These are phyloP conservation scores for Erebia aethiops DNA, from an alignment of 2,888 invertebrate species.

Conservation along the genomic window DNA sequence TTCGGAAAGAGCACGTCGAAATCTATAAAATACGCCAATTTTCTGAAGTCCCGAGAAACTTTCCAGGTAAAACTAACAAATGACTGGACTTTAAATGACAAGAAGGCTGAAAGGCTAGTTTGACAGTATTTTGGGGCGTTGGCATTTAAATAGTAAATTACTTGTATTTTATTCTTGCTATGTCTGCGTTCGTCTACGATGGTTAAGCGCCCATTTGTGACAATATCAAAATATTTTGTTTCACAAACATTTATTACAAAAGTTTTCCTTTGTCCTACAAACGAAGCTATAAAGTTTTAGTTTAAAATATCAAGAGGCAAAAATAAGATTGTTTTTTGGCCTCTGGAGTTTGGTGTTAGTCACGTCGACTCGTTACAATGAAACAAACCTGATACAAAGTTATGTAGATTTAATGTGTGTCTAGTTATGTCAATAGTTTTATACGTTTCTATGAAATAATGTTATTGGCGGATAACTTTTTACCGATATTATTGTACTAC, in stretches of 20 bases:
- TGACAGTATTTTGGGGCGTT: too few relatives aligned
- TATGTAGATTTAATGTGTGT: constrained; percentile 42
- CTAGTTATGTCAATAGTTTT: constrained; percentile 55
- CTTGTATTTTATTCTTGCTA: too few relatives aligned
- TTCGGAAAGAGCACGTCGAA: too few relatives aligned
- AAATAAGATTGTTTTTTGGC: constrained; percentile 20
- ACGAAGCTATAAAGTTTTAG: neutral
- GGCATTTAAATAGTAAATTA: too few relatives aligned
- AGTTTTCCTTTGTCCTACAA: neutral
- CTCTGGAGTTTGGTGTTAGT: constrained; percentile 23
- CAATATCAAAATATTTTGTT: neutral
- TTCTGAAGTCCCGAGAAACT: too few relatives aligned
- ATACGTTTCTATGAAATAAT: constrained; percentile 73
- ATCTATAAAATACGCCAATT: too few relatives aligned
- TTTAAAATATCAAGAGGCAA: constrained; percentile 10
- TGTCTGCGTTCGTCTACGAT: too few relatives aligned
- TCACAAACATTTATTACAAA: neutral
- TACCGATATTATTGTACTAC: constrained; percentile 62
- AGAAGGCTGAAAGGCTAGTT: too few relatives aligned
- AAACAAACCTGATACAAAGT: constrained; percentile 31
- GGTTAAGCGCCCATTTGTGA: too few relatives aligned
- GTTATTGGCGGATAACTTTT: constrained; percentile 71
- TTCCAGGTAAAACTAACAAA: too few relatives aligned
- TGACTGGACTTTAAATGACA: too few relatives aligned
- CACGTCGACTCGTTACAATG: constrained; percentile 27